Evolutionary conservation across 2,797 vertebrate species (phyloP), one percentile per base, ranked within the genome.

Genomic region (Sciaenops ocellatus): DNA sequence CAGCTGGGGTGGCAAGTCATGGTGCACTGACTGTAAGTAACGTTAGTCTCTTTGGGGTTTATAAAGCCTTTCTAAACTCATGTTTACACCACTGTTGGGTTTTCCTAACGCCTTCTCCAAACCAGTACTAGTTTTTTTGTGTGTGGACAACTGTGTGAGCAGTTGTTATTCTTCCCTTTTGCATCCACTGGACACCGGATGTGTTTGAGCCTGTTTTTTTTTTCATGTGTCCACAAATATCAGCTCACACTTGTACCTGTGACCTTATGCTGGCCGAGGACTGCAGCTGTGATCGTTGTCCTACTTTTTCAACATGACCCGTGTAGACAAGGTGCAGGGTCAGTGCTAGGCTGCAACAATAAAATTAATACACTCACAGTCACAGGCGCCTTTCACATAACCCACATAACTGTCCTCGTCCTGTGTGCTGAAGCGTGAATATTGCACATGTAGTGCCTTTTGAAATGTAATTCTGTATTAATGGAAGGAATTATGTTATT

Each of bases 1-100:
- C 78, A 73, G 62, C 18, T 73, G 48, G 30, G 24, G 56, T 56
- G 24, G 59, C 13, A 73, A 67, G 72, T 67, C 59, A 69, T 41
- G 46, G 69, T 66, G 62, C 54, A 59, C 54, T 34, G 47, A 66
- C 28, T 69, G 42, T 59, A 73, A 60, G 55, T 59, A 51, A 44
- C 30, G 6, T 63, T 28, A 34, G 68, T 60, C 20, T 55, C 38
- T 62, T 22, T 71, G 50, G 48, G 28, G 62, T 67, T 82, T 68
- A 80, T 66, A 63, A 54, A 41, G 22, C 61, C 57, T 66, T 51
- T 46, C 42, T 51, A 34, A 6, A 17, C n/a, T 69, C 15, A 26
- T 51, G 34, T 56, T 59, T 42, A 18, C n/a, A 60, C 7, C 55
- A 47, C 12, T 12, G 17, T 74, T 41, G 41, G 44, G 5, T 42